These are phyloP conservation scores for Mythimna loreyi DNA, from an alignment of 2,888 invertebrate species.

Conservation along the genomic window DNA sequence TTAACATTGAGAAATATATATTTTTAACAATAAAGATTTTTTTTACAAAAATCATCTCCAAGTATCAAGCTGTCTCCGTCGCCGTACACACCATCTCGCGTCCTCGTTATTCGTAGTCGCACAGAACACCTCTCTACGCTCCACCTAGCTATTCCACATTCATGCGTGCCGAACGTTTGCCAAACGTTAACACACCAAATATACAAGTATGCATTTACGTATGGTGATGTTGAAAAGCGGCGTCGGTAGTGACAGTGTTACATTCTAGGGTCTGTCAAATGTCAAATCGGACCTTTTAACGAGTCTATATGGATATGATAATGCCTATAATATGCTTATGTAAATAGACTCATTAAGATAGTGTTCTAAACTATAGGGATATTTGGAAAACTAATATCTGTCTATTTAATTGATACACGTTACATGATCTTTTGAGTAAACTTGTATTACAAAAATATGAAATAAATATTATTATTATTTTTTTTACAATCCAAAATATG, in stretches of 20 bases:
- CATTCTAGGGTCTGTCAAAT: no score
- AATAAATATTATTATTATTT: no score
- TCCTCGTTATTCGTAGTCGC: slow-evolving; percentile 83
- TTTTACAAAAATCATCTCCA: slow-evolving; percentile 38
- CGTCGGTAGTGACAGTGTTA: not conserved
- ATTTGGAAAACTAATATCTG: not conserved
- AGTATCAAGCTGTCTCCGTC: slow-evolving; percentile 73
- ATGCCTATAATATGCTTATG: no score
- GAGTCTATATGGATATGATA: no score
- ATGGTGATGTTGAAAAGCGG: not conserved
- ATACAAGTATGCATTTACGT: slow-evolving; percentile 18
- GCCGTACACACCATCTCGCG: slow-evolving; percentile 78
- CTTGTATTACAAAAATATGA: no score
- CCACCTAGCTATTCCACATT: slow-evolving; percentile 81
- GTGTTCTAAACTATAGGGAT: slow-evolving; percentile 8
- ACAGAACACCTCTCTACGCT: slow-evolving; percentile 81
- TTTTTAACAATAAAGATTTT: no score
- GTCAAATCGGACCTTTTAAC: no score
- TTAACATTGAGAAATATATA: no score
- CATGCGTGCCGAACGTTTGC: slow-evolving; percentile 68
- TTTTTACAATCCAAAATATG: no score
- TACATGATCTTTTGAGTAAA: no score
- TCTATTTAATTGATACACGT: slow-evolving; percentile 5
- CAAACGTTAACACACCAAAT: slow-evolving; percentile 62
- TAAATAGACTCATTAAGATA: not conserved